Evolutionary conservation across 2,113 vertebrate species (phyloP), one percentile per base, ranked within the genome.

Genomic region (Eulemur macaco): DNA sequence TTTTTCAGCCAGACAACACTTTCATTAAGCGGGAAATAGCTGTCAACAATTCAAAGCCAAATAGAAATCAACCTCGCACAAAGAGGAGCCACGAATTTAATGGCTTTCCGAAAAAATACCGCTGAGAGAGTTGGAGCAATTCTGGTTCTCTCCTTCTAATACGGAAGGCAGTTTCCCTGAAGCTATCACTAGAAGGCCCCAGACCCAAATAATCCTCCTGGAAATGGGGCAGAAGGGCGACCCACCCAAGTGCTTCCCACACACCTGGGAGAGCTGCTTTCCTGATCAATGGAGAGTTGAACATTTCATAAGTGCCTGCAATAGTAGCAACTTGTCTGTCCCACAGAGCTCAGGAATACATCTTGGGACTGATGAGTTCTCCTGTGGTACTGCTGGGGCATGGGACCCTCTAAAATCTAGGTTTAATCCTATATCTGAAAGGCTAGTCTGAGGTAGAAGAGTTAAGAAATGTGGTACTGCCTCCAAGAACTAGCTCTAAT

Each of bases 1-100:
- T 97, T 98, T 95, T 97, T 96, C 97, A 96, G 73, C 47, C 96
- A 97, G 81, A 95, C 93, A 95, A 93, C 96, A 97, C 96, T 97
- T 98, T 98, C 97, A 98, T 98, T 98, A 98, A 89, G 76, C 86
- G 92, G 95, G 97, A 98, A 98, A 98, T 97, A 96, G 97, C 97
- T 85, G 20, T 97, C 97, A 97, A 98, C 97, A 98, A 97, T 92
- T 97, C 86, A 68, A 97, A 96, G 97, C 95, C 86, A 76, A 97
- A 97, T 97, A n/a, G 97, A 98, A 98, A 98, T 98, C 98, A 96
- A 63, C 97, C 97, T 98, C 77, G 52, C 97, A 98, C 98, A 98
- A 96, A 98, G 95, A 98, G 47, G 80, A 98, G 93, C 68, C 85
- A 71, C 58, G 23, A 95, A 97, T 94, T 95, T 93, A 96, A 97